Evolutionary conservation across 2,113 vertebrate genomes (phyloP).

Genomic region (Nannospalax galili): DNA sequence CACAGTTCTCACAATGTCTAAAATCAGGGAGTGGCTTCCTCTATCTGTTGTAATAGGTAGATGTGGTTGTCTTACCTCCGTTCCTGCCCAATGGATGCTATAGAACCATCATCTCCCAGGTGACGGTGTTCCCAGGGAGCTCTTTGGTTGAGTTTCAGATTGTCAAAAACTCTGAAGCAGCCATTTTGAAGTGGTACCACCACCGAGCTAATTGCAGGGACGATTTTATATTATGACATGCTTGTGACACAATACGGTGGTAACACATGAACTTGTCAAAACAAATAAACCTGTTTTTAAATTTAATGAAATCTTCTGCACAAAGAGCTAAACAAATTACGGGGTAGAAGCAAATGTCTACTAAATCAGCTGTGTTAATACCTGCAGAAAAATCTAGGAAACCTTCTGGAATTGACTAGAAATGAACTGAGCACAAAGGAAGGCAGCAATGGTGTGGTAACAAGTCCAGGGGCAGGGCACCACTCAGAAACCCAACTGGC

Average conservation of each 20-base stretch:
- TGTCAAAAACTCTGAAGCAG: conserved; percentile 69
- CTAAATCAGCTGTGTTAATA: conserved; percentile 72
- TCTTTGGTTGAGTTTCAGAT: conserved; percentile 23
- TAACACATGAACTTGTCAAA: conserved; percentile 78
- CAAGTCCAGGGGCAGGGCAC: neutral
- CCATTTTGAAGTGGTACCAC: neutral
- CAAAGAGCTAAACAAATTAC: conserved; percentile 80
- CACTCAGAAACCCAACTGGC: neutral
- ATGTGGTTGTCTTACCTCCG: neutral
- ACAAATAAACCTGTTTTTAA: conserved; percentile 82
- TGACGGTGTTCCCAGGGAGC: neutral
- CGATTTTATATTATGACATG: conserved; percentile 72
- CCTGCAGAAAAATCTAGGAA: conserved; percentile 75
- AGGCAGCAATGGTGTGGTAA: conserved; percentile 46
- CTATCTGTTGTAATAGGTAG: neutral
- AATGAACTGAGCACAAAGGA: conserved; percentile 74
- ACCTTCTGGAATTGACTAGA: conserved; percentile 74
- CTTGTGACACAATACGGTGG: conserved; percentile 49
- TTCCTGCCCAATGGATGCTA: neutral
- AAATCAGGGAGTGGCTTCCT: fast-evolving
- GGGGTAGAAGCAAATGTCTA: conserved; percentile 71
- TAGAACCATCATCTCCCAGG: neutral
- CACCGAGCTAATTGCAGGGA: conserved; percentile 76
- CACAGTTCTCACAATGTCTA: neutral
- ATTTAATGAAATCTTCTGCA: conserved; percentile 67